phyloP scores from a whole-genome alignment of 2,888 invertebrate species.

The Stenchaetothrips biformis region DNA sequence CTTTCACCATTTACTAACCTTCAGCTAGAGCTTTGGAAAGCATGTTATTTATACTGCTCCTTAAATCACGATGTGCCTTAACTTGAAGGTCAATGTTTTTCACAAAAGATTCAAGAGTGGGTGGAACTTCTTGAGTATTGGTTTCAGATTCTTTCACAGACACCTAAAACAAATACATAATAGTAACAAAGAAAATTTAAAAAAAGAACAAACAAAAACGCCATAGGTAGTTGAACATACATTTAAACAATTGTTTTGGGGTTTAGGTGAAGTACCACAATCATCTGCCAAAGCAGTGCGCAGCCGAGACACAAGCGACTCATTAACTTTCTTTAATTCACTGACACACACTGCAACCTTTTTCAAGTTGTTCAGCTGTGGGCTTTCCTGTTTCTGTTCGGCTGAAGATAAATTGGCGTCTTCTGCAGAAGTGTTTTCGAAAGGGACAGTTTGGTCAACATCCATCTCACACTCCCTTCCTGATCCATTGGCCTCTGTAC shows the following conservation, averaged over 20 bases:
- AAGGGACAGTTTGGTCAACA: background rate
- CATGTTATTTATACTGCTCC: background rate
- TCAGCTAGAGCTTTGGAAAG: background rate
- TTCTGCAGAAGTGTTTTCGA: background rate
- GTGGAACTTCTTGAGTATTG: background rate
- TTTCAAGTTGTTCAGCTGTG: background rate
- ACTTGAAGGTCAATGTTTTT: background rate
- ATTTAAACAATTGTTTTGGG: background rate
- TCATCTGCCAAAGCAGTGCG: background rate
- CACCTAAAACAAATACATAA: too few relatives aligned
- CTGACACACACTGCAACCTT: background rate
- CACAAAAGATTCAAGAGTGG: background rate
- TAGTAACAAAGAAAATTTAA: background rate
- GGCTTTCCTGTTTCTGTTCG: too few relatives aligned
- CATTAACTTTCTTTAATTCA: background rate
- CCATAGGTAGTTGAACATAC: background rate
- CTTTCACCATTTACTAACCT: background rate
- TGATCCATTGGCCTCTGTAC: background rate
- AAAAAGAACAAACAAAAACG: background rate
- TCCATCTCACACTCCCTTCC: slow-evolving; percentile 18
- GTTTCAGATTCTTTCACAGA: too few relatives aligned
- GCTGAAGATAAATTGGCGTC: background rate
- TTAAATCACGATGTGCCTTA: background rate
- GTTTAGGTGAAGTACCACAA: background rate
- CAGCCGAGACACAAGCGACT: background rate